Base-by-base conservation (phyloP, 1,140 invertebrate species). In the Archivesica marissinica region DNA sequence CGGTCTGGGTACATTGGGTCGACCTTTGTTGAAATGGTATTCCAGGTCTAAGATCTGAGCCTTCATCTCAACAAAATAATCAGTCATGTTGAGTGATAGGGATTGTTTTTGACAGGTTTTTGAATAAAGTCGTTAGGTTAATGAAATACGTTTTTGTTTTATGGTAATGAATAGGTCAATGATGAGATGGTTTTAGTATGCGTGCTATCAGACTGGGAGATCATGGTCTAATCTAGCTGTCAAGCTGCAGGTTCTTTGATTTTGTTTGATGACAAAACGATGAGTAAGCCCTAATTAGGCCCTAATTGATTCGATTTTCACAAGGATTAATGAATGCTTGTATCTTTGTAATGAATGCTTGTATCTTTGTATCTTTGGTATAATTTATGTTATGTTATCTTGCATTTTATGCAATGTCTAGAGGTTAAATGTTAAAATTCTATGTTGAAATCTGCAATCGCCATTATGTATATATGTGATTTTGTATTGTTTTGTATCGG, bases 101-200 rank as follows among this genome's bases (percentile, higher is more conserved):
- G 59, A 35, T 64, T 20, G 38, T 64, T 64, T 64, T 64, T 64
- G 59, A 64, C 59, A 64, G 59, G 59, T 64, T 35, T 64, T 64
- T 33, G 38, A 35, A 33, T 28, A 35, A 64, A 64, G 25, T 28
- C 30, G 38, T 64, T 35, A 35, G 20, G 9, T 64, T 64, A 64
- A 64, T 64, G 59, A 64, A 64, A 35, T 64, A 64, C 4, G 3
- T 13, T 64, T 35, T 64, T 64, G 59, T 64, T 64, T 64, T 28
- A 35, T 33, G 20, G 59, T 25, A 33, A 64, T 25, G 3, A 64
- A 35, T 64, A 30, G 33, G 28, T 33, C 9, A 35, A 20, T 13
- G n/a, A 64, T 59, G 9, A 1, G 54, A 28, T 28, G 33, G n/a
- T 17, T 59, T 28, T 59, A 28, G 17, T 59, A 35, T 35, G 33